phyloP scores from a whole-genome alignment of 2,888 invertebrate species.

The Rhagonycha lutea region DNA sequence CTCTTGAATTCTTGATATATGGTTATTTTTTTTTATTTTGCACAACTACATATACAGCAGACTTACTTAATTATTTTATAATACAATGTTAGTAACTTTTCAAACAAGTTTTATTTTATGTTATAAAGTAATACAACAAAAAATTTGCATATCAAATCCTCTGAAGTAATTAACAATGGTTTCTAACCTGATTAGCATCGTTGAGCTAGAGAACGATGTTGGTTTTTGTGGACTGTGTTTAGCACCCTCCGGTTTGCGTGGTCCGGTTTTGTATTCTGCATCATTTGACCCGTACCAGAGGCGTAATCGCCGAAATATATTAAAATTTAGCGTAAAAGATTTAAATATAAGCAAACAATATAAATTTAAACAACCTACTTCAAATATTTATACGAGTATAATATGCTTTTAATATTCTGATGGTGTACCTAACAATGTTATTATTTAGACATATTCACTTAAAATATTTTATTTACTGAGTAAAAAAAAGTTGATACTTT shows the following conservation, averaged over 20 bases:
- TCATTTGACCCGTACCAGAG: slow-evolving; percentile 22
- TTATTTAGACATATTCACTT: no score
- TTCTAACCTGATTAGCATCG: slow-evolving; percentile 27
- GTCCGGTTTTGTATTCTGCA: slow-evolving; percentile 26
- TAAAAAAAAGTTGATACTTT: no score
- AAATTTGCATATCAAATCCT: slow-evolving; percentile 22
- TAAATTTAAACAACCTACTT: neutral
- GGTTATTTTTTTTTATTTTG: neutral
- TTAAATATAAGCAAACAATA: neutral
- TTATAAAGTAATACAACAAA: slow-evolving; percentile 9
- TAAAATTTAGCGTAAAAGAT: neutral
- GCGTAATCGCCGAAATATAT: slow-evolving; percentile 11
- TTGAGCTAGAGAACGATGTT: slow-evolving; percentile 19
- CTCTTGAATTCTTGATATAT: neutral
- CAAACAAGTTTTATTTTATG: neutral
- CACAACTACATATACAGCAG: no score
- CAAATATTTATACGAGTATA: neutral
- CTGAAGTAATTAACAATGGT: slow-evolving; percentile 26
- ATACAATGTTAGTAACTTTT: neutral
- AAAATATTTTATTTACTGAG: no score
- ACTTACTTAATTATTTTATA: neutral
- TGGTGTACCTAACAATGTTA: no score
- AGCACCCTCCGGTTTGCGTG: slow-evolving; percentile 20
- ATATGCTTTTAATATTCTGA: neutral
- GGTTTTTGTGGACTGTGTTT: slow-evolving; percentile 26